Base-by-base conservation (phyloP, 2,113 vertebrate genomes). In the Aythya baeri region DNA sequence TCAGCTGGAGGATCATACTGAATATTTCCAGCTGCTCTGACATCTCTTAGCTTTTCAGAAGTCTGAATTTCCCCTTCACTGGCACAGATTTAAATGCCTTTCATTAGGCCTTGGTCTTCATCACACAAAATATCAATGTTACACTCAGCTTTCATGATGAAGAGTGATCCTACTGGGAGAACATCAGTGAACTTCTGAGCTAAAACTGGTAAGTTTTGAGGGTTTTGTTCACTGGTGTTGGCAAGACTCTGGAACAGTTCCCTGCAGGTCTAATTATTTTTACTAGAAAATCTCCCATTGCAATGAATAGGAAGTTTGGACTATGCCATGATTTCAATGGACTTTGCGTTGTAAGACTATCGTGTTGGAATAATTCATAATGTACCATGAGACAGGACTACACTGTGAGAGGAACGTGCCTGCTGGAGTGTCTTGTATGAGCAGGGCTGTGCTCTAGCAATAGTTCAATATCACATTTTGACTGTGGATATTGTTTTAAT, bases 231-330 rank as follows among this genome's bases (percentile, higher is more conserved):
- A 81, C 71, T 91, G 93, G 86, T 85, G 49, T 63, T 96, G 90
- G 94, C 84, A 96, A 94, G 87, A 80, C 74, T 76, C 61, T 91
- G 93, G 91, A 94, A 67, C 65, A 89, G 93, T 96, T 97, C 97
- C 96, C 97, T 96, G 91, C 93, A 96, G 96, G 89, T 97, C 76
- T 96, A 96, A 96, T 96, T 97, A 97, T 93, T 96, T 97, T 96
- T 93, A 83, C 91, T 77, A 97, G 86, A 86, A 77, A 88, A 91
- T 68, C 52, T 91, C 89, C 67, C 36, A 52, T 79, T 83, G 75
- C 79, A 91, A 78, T 80, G 95, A 91, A 86, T 52, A 88, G 70
- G 82, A 93, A 86, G 57, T 71, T 92, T 95, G 92, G 85, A 75
- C 83, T 88, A 32, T 67, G 36, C 50, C 0, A 0, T 75, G 86